phyloP scores from a whole-genome alignment of 2,888 invertebrate genomes.

The Trachelus stipa region DNA sequence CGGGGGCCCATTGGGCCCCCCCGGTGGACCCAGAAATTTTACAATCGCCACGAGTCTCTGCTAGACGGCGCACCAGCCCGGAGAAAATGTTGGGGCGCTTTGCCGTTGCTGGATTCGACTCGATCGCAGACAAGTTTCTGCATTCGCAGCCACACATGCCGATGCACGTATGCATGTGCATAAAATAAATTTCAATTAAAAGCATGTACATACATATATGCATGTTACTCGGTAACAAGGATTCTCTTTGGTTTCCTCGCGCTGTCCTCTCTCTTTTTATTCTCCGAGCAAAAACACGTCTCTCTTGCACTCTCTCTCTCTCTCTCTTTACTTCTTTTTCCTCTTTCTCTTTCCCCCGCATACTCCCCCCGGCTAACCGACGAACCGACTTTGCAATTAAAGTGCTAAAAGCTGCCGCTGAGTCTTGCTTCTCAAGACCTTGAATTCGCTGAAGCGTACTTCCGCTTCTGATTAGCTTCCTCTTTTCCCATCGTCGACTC shows the following conservation, averaged over 20 bases:
- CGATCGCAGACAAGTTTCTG: neutral
- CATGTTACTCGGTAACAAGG: neutral
- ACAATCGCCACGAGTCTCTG: constrained; percentile 48
- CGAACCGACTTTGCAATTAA: constrained; percentile 26
- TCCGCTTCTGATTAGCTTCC: constrained; percentile 66
- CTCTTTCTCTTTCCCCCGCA: constrained; percentile 11
- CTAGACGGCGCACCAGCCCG: constrained; percentile 37
- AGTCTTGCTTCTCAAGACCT: constrained; percentile 22
- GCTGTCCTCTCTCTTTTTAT: neutral
- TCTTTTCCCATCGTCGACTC: constrained; percentile 44
- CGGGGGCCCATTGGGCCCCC: constrained; percentile 22
- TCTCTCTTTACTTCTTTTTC: neutral
- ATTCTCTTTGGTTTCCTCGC: neutral
- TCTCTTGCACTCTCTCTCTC: neutral
- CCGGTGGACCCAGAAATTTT: constrained; percentile 43
- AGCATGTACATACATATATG: neutral
- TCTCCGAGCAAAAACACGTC: neutral
- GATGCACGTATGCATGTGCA: neutral
- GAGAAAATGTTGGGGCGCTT: constrained; percentile 33
- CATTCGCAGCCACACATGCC: neutral
- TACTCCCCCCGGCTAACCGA: neutral
- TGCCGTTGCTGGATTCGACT: neutral
- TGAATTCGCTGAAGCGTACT: constrained; percentile 39
- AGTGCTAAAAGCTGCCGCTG: constrained; percentile 16
- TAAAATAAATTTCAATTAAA: neutral